Conservation (phyloP, 2,113 vertebrate species). For the Elaphurus davidianus region DNA sequence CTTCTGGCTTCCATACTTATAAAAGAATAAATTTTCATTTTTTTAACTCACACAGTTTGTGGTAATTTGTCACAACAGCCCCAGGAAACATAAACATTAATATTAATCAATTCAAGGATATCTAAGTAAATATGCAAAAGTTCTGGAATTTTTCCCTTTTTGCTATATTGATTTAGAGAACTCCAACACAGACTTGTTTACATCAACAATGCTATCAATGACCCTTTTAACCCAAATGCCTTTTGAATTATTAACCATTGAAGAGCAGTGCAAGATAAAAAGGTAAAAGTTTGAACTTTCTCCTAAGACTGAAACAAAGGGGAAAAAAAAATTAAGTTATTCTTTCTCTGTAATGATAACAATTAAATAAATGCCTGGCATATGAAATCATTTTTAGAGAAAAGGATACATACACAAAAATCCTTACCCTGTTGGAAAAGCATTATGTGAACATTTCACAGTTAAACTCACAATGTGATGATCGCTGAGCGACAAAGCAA, state of each 20-base stretch:
- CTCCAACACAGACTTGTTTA: background rate
- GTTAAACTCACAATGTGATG: background rate
- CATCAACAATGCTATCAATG: background rate
- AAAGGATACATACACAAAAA: background rate
- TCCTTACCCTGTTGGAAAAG: background rate
- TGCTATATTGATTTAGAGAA: background rate
- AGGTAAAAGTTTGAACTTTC: background rate
- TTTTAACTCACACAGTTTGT: background rate
- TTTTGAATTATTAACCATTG: slow-evolving; percentile 31
- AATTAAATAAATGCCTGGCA: background rate
- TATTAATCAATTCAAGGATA: background rate
- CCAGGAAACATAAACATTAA: background rate
- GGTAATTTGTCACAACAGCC: background rate
- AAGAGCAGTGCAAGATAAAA: background rate
- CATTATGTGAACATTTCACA: background rate
- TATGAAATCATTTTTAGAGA: background rate
- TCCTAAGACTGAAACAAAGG: background rate
- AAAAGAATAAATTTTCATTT: background rate
- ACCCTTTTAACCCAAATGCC: background rate
- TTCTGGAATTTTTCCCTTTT: background rate
- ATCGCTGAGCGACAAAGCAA: background rate
- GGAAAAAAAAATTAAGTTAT: background rate
- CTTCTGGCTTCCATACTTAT: background rate
- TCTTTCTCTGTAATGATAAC: slow-evolving; percentile 24
- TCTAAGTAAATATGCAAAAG: background rate